Evolutionary conservation across 2,888 invertebrate species (phyloP), one percentile per base, ranked within the genome.

Genomic region (Lomographa bimaculata): DNA sequence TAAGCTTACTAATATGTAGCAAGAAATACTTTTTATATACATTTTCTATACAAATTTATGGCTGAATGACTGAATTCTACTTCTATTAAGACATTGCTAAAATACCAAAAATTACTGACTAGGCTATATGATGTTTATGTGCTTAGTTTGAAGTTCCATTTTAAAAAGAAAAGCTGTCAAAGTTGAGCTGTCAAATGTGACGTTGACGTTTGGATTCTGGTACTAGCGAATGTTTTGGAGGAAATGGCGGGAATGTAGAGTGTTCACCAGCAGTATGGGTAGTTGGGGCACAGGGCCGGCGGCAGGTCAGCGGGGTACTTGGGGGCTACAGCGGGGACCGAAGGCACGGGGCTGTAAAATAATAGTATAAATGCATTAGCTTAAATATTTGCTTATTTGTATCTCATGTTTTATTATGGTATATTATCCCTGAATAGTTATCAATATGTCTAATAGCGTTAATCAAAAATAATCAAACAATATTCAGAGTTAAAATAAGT

Each of bases 251-350:
- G n/a, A 12, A 14, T 4, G 9, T 7, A 9, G 10, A 9, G 18
- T 48, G 30, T 61, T 71, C 61, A 74, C 52, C 54, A 80, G 64
- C 91, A 91, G 82, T 89, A 91, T 1, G 91, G 91, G 77, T 91
- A 91, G 86, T 91, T 91, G 47, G 91, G 91, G 78, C 91, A 91
- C 21, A 82, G 75, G 2, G 91, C 87, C 5, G 91, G 77, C 54
- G 84, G 78, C 48, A 91, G 79, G 48, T 79, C 84, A 6, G 91
- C 90, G n/a, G 91, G 91, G 66, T 90, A 91, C 34, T 79, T 75
- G 6, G 81, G 60, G 0, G 77, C 84, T 4, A 66, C 75, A n/a
- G n/a, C n/a, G 8, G 66, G 72, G 24, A 71, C 68, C 20, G 34
- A 11, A 0, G 39, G 21, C 1, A 42, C 38, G 23, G 72, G 64